Evolutionary conservation across 2,113 vertebrate species (phyloP), one percentile per base, ranked within the genome.

Genomic region (Donacobius atricapilla): DNA sequence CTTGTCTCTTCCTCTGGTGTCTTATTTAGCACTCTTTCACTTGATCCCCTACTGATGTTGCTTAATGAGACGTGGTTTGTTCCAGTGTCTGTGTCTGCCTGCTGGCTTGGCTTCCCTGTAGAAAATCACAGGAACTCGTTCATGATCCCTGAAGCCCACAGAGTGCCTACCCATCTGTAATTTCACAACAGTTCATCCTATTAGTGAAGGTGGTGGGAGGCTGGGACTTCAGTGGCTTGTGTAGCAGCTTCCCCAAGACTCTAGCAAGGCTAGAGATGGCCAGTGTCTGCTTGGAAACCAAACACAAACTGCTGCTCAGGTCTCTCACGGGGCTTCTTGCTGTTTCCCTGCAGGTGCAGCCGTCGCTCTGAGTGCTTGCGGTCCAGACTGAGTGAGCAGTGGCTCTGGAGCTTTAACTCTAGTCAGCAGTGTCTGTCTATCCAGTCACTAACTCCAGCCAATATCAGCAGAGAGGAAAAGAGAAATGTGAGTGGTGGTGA

Each of bases 401-500:
- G 99, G 99, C 96, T 99, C n/a, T 99, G 99, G 99, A 99, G 99
- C 96, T 99, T 99, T 82, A 98, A 99, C 94, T 97, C 99, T 30
- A 98, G 98, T 47, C 98, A 97, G 79, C 98, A 98, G 87, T 99
- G 99, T 96, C 97, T 99, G 48, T 96, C 70, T 11, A 90, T 99
- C 61, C 98, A 98, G 82, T 97, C 98, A 8, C 75, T 99, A 78
- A 98, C 93, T 94, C 99, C 99, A n/a, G 98, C 98, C 92, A 99
- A 99, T 87, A 98, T 99, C 98, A 99, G 99, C 98, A 98, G 98
- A 83, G 98, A 98, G 82, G 98, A 99, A 96, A 98, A 97, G 97
- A 98, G 97, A 97, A 99, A 95, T 94, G 99, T 99, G 93, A 97
- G 95, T 83, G 72, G 9, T 50, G 45, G 20, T 70, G 45, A 40